Conservation (phyloP, 1,140 invertebrate species). For the Penaeus chinensis region DNA sequence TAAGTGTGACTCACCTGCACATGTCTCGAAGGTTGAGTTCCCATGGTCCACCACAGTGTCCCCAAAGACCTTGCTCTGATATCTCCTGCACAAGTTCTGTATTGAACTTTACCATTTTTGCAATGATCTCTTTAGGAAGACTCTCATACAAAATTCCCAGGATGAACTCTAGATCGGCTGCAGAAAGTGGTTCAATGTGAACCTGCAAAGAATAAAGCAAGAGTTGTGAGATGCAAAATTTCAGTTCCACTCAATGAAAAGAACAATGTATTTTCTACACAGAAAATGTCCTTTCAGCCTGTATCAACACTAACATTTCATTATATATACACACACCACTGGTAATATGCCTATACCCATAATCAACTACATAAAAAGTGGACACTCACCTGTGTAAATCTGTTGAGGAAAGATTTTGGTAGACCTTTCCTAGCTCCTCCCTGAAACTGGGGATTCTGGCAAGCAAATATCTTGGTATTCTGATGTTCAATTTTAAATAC, state of each 20-base stretch:
- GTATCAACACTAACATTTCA: slow-evolving; percentile 7
- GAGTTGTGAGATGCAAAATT: no score
- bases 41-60: slow-evolving; percentile 84
- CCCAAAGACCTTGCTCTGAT: slow-evolving; percentile 76
- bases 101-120: slow-evolving; percentile 86
- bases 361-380: slow-evolving; percentile 68
- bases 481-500: slow-evolving; percentile 81
- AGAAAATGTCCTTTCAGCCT: not conserved
- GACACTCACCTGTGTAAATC: slow-evolving; percentile 84
- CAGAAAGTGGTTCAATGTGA: slow-evolving; percentile 83
- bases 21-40: slow-evolving; percentile 98
- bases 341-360: not conserved
- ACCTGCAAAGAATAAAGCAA: slow-evolving; percentile 72
- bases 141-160: slow-evolving; percentile 68
- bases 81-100: slow-evolving; percentile 76
- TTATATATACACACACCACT: no score
- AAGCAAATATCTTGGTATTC: slow-evolving; percentile 91
- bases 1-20: slow-evolving; percentile 78
- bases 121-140: slow-evolving; percentile 71
- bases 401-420: slow-evolving; percentile 96
- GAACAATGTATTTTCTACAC: not conserved
- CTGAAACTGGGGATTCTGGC: slow-evolving; percentile 97
- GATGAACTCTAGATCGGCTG: slow-evolving; percentile 80
- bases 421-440: slow-evolving; percentile 95
- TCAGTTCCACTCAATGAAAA: not conserved